Percentiles rank a stretch among this genome's conserved stretches.
Conservation (phyloP, 1,140 invertebrate genomes). For the Brachionus plicatilis region DNA sequence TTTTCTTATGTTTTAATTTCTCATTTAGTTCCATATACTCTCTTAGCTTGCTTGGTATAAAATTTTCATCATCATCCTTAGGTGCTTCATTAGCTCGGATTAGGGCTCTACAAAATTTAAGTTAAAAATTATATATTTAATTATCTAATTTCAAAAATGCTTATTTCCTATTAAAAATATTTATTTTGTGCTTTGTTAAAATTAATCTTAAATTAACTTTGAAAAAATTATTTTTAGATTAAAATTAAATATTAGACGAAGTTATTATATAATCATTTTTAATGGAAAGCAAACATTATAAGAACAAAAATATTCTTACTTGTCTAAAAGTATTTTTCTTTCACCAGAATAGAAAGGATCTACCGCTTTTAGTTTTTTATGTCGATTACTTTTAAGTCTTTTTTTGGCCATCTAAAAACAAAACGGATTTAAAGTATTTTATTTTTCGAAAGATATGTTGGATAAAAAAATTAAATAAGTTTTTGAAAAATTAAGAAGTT, state of each 20-base stretch:
- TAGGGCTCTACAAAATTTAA: neutral
- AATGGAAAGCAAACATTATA: no score
- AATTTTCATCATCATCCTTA: neutral
- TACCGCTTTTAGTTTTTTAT: conserved; percentile 47
- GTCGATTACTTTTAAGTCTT: conserved; percentile 47
- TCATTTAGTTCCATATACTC: conserved; percentile 10
- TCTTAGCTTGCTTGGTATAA: conserved; percentile 6
- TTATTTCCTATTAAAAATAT: no score
- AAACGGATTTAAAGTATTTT: no score
- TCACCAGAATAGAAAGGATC: conserved; percentile 45
- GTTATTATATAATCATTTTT: no score
- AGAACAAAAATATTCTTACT: neutral
- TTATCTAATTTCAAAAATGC: no score
- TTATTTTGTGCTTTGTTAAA: neutral
- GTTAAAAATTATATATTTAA: neutral
- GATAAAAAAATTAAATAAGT: neutral
- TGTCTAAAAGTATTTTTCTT: conserved; percentile 42
- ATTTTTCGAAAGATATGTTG: neutral
- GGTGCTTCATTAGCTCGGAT: conserved; percentile 32
- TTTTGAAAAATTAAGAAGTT: no score
- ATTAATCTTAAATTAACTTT: neutral
- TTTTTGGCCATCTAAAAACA: conserved; percentile 46
- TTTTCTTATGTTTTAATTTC: neutral
- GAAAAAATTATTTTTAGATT: neutral
- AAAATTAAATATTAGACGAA: neutral